phyloP scores from a whole-genome alignment of 2,888 invertebrate species.

The Dryomyza anilis region DNA sequence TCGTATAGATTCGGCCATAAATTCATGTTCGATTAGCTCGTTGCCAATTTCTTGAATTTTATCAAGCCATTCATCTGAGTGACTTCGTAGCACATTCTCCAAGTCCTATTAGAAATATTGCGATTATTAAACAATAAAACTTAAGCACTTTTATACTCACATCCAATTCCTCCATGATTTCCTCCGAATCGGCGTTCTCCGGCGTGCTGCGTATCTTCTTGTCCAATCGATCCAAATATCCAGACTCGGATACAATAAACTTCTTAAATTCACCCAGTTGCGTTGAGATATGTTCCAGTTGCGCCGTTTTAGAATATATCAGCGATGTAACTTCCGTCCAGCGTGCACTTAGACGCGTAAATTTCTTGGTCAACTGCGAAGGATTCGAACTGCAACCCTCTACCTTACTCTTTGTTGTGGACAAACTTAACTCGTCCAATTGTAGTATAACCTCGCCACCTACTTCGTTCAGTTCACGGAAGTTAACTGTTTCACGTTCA shows the following conservation, averaged over 20 bases:
- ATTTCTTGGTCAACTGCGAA: constrained; percentile 68
- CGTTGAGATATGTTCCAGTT: constrained; percentile 75
- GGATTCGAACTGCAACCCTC: constrained; percentile 35
- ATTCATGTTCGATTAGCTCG: constrained; percentile 74
- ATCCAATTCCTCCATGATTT: constrained; percentile 87
- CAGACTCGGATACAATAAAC: constrained; percentile 72
- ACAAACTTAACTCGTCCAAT: constrained; percentile 61
- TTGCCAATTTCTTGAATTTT: constrained; percentile 78
- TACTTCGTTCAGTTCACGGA: constrained; percentile 72
- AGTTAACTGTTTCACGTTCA: constrained; percentile 71
- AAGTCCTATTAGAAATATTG: constrained; percentile 68
- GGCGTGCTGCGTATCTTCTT: constrained; percentile 74
- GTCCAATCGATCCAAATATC: constrained; percentile 81
- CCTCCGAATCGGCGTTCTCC: constrained; percentile 84
- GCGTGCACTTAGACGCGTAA: constrained; percentile 72
- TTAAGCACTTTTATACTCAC: constrained; percentile 63
- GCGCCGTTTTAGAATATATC: constrained; percentile 71
- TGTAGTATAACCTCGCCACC: constrained; percentile 71
- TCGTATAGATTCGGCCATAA: constrained; percentile 73
- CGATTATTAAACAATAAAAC: not conserved
- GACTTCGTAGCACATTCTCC: constrained; percentile 76
- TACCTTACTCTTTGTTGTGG: constrained; percentile 39
- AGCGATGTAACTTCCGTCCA: constrained; percentile 74
- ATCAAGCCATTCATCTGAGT: constrained; percentile 72
- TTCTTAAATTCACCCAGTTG: constrained; percentile 80